Percentiles rank a stretch among this genome's conserved stretches.
These are phyloP conservation scores for Sinocyclocheilus anophthalmus DNA, from an alignment of 2,113 vertebrate genomes.

Conservation along the genomic window DNA sequence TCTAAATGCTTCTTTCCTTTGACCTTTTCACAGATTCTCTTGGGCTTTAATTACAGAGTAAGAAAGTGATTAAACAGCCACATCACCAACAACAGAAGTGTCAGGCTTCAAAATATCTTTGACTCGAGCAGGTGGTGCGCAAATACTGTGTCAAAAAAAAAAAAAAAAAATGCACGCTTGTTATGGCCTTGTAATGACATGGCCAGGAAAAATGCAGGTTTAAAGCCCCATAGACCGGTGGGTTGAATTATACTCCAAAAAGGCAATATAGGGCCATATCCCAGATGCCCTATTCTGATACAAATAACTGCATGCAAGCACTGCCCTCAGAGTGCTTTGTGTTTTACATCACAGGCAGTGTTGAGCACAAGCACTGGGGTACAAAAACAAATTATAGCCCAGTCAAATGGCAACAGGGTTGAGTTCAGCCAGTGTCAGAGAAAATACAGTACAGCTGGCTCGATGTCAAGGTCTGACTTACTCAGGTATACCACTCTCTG, in stretches of 20 bases:
- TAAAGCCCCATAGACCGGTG: conserved; percentile 67
- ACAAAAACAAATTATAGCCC: conserved; percentile 72
- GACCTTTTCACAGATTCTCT: conserved; percentile 13
- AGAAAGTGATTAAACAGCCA: conserved; percentile 61
- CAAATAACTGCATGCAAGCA: conserved; percentile 69
- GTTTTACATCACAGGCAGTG: conserved; percentile 68
- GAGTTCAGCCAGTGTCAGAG: conserved; percentile 15
- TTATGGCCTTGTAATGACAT: conserved; percentile 61
- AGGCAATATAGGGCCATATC: conserved; percentile 79
- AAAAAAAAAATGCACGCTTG: conserved; percentile 48
- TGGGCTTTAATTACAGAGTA: conserved; percentile 75
- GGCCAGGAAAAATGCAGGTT: conserved; percentile 64
- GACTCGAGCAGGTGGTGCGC: conserved; percentile 3
- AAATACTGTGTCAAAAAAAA: conserved; percentile 36
- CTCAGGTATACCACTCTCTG: conserved; percentile 33
- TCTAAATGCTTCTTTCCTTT: conserved; percentile 27
- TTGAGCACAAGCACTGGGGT: conserved; percentile 66
- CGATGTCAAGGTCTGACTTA: conserved; percentile 52
- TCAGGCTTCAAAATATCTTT: conserved; percentile 36
- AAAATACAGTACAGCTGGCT: conserved; percentile 42
- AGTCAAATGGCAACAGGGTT: conserved; percentile 63
- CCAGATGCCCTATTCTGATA: conserved; percentile 66
- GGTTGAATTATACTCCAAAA: conserved; percentile 75
- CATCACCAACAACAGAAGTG: conserved; percentile 27
- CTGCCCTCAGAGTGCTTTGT: conserved; percentile 62